These are phyloP conservation scores for Cygnus olor DNA, from an alignment of 2,797 vertebrate species.

Conservation along the genomic window DNA sequence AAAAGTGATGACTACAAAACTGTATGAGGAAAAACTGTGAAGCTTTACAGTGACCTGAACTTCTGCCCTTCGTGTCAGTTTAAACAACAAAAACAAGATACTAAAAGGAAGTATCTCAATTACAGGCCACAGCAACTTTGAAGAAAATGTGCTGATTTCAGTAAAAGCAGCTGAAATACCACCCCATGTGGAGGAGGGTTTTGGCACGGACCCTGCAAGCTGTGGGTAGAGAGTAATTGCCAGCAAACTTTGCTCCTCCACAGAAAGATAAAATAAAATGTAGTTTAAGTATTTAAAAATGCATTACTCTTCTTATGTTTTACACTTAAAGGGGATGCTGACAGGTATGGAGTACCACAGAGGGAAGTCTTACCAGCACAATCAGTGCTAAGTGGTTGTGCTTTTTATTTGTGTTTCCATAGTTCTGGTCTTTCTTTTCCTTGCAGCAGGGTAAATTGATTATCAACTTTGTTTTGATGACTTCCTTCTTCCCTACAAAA, in stretches of 20 bases:
- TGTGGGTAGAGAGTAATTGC: not conserved
- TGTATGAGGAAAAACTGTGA: not conserved
- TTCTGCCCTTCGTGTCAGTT: not conserved
- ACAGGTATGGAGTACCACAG: not conserved
- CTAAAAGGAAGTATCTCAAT: not conserved
- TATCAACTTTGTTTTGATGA: not conserved
- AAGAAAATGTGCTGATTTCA: conserved; percentile 37
- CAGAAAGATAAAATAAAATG: not conserved
- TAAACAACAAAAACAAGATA: not conserved
- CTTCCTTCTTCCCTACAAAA: not conserved
- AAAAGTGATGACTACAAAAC: not conserved
- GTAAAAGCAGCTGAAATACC: conserved; percentile 1
- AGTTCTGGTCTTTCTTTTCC: not conserved
- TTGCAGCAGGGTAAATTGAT: not conserved
- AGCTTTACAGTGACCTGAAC: not conserved
- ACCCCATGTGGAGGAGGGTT: not conserved
- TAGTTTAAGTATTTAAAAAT: not conserved
- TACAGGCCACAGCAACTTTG: not conserved
- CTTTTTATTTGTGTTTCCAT: conserved; percentile 1
- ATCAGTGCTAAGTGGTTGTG: not conserved
- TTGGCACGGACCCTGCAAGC: not conserved
- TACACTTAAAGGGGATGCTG: not conserved
- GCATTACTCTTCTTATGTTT: not conserved
- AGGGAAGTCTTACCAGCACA: not conserved
- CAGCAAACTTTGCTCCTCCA: not conserved